phyloP scores from a whole-genome alignment of 2,888 invertebrate species.

The Melangyna quadrimaculata region DNA sequence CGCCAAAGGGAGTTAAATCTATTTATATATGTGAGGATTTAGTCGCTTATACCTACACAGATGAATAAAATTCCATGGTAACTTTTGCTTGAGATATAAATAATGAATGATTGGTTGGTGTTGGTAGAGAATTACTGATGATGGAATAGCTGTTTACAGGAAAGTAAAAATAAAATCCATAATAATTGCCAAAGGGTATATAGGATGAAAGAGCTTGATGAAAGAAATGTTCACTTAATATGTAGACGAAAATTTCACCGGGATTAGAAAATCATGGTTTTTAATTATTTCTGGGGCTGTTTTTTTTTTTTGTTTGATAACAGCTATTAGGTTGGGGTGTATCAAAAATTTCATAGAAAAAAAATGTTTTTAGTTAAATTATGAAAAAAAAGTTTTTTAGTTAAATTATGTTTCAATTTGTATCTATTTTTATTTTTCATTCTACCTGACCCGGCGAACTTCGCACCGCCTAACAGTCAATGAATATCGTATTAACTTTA shows the following conservation, averaged over 20 bases:
- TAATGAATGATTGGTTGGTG: conserved; percentile 25
- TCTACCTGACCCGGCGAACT: too few relatives aligned
- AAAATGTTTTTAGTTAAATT: too few relatives aligned
- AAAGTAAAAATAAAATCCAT: background rate
- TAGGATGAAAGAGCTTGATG: conserved; percentile 23
- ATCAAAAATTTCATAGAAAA: too few relatives aligned
- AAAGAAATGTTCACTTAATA: conserved; percentile 48
- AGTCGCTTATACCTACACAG: background rate
- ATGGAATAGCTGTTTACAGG: conserved; percentile 1
- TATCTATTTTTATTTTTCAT: too few relatives aligned
- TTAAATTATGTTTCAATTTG: too few relatives aligned
- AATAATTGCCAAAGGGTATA: conserved; percentile 6
- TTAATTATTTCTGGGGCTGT: background rate
- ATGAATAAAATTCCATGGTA: conserved; percentile 24
- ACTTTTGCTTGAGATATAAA: conserved; percentile 35
- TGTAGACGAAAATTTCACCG: background rate
- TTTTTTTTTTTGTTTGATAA: too few relatives aligned
- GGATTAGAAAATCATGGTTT: background rate
- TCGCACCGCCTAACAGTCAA: too few relatives aligned
- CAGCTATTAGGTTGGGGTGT: too few relatives aligned
- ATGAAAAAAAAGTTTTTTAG: too few relatives aligned
- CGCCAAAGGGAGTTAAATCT: conserved; percentile 32
- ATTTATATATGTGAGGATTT: background rate
- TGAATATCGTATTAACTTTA: too few relatives aligned
- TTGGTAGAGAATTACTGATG: conserved; percentile 37